Evolutionary conservation across 2,797 vertebrate genomes (phyloP), one percentile per base, ranked within the genome.

Genomic region (Mormyrops boulengeri): DNA sequence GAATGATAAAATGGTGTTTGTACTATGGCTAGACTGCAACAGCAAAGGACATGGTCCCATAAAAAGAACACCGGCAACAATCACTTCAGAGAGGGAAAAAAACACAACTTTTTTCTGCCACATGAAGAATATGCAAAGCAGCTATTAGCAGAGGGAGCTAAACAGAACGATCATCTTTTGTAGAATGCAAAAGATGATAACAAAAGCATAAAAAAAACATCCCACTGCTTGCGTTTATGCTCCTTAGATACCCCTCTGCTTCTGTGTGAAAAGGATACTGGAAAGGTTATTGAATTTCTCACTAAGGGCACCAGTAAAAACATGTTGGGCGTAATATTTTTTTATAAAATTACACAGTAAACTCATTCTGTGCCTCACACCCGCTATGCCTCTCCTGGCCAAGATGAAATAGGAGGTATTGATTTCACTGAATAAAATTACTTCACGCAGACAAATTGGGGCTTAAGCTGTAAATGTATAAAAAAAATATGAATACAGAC

Each of bases 121-220:
- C 49, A 34, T 57, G 38, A 80, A 89, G 55, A 84, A 82, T 60
- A 82, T 89, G 77, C 73, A 89, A 84, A 84, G 9, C 41, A 89
- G 22, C 53, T 53, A 85, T 85, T 85, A 85, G 49, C 88, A 22
- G 30, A 30, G 69, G 47, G 66, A 88, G 62, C 7, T 47, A 85
- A 22, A 73, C 30, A 84, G 77, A 84, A 84, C 19, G 19, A 44
- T 82, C 8, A 50, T 26, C 52, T 89, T 84, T 69, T 69, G 26
- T 80, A 84, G 52, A 89, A 89, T 49, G 47, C 26, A 34, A 69
- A 73, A 66, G 87, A 66, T 34, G 19, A n/a, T 60, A 19, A 80
- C 34, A 41, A 38, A 80, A 17, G 34, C 30, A 47, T 53, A 82
- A 17, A 77, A 77, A 84, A 49, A 82, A 47, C 44, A 44, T 50